These are phyloP conservation scores for Chlamydotis undulata DNA, from an alignment of 2,113 vertebrate species.

Conservation along the genomic window DNA sequence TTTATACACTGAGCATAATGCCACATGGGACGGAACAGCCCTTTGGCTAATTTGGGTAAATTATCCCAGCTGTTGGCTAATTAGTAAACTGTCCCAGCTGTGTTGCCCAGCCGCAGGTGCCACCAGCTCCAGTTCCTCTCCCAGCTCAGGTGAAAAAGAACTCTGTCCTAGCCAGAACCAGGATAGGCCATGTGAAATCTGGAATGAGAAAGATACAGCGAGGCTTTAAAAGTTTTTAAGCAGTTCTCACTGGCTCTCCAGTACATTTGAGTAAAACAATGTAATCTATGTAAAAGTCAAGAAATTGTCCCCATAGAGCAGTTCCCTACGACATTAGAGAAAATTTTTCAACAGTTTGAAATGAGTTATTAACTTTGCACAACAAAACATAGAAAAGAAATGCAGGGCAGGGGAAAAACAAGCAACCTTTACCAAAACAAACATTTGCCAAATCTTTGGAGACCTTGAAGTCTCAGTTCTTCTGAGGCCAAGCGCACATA, in stretches of 20 bases:
- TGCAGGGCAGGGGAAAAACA: not conserved
- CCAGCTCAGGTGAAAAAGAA: too few relatives aligned
- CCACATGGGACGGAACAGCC: too few relatives aligned
- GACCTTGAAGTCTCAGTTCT: not conserved
- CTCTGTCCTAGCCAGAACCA: too few relatives aligned
- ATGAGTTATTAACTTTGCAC: not conserved
- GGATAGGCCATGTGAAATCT: not conserved
- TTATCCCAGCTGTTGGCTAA: too few relatives aligned
- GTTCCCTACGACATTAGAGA: not conserved
- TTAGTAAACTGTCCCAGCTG: too few relatives aligned
- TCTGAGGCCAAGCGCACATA: fast-evolving
- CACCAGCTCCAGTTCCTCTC: too few relatives aligned
- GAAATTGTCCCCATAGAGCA: not conserved
- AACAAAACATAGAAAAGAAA: not conserved
- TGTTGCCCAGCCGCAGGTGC: too few relatives aligned
- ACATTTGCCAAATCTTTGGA: not conserved
- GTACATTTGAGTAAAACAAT: not conserved
- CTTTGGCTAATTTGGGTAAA: too few relatives aligned
- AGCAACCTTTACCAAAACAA: not conserved
- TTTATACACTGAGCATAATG: too few relatives aligned
- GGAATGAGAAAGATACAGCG: not conserved
- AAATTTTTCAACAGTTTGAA: not conserved
- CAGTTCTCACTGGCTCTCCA: not conserved
- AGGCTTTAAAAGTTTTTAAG: not conserved
- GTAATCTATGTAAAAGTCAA: not conserved